Base-by-base conservation (phyloP, 2,113 vertebrate species). In the Pandion haliaetus region DNA sequence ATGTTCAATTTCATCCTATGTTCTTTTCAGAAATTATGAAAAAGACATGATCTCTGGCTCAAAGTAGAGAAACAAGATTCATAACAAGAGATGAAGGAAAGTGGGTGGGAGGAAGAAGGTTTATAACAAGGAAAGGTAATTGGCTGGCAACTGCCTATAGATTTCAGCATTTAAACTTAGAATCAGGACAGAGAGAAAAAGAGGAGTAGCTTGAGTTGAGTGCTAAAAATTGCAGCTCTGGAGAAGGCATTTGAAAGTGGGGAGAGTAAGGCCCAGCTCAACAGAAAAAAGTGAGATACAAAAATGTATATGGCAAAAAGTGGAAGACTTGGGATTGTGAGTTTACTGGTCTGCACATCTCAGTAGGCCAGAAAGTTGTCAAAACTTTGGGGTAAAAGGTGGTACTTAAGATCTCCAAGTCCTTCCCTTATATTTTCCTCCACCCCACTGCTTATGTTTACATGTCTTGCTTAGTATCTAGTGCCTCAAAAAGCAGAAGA, bases 81-180 rank as follows among this genome's bases (percentile, higher is more conserved):
- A 50, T 36, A 71, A 59, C 16, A 66, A 55, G 54, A 93, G 14
- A 52, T 31, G 38, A 82, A 82, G 19, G 34, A 76, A 95, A 70
- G 77, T 62, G 40, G 45, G 81, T 47, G 44, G 86, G 40, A 83
- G n/a, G 72, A 67, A 74, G 65, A 80, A 72, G 25, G 5, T 72
- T 94, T 95, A 24, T 78, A 92, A 85, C 44, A 85, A 72, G 80
- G 58, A 59, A 84, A 87, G 34, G 57, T 85, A 95, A 87, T 87
- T 93, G 24, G 10, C 7, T 77, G 19, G 17, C 74, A 96, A 87
- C 79, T 95, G 54, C 70, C 29, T 49, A 76, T 50, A 90, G 32
- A 85, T 80, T 77, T 95, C 6, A 38, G 29, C 31, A 45, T 62
- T 85, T 65, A 92, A 91, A 54, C 42, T 82, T 86, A 65, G 19